These are phyloP conservation scores for Clostera curtula DNA, from an alignment of 2,888 invertebrate genomes.

Conservation along the genomic window DNA sequence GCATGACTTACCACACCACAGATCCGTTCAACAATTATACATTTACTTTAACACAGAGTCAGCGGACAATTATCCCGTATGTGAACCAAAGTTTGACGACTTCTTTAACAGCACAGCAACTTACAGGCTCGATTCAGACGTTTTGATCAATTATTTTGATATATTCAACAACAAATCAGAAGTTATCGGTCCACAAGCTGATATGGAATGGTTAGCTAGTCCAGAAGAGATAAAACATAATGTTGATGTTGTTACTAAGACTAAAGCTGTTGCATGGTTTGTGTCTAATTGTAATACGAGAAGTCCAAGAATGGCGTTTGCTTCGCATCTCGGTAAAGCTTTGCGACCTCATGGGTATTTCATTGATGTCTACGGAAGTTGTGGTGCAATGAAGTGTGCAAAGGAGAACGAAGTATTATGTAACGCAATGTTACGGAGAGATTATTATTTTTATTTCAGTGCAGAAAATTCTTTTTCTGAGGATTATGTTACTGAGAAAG, in stretches of 20 bases:
- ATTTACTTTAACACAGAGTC: conserved; percentile 60
- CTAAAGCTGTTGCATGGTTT: conserved; percentile 60
- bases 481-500: conserved; percentile 72
- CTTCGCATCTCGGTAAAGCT: conserved; percentile 30
- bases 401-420: conserved; percentile 31
- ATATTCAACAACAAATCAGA: conserved; percentile 36
- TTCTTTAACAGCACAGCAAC: conserved; percentile 65
- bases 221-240: too few species aligned
- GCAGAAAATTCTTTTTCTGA: conserved; percentile 83
- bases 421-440: conserved; percentile 47
- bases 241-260: too few species aligned
- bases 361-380: conserved; percentile 72
- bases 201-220: conserved; percentile 20
- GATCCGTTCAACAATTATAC: conserved; percentile 51
- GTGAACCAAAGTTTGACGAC: conserved; percentile 35
- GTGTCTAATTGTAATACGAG: conserved; percentile 49
- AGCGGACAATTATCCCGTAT: conserved; percentile 49
- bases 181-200: conserved; percentile 43
- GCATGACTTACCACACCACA: conserved; percentile 29
- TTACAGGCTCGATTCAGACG: conserved; percentile 56
- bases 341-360: conserved; percentile 29
- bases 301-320: conserved; percentile 39
- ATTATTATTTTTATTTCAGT: conserved; percentile 83
- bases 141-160: conserved; percentile 45
- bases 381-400: conserved; percentile 54